These are phyloP conservation scores for Stenichneumon culpator DNA, from an alignment of 2,888 invertebrate genomes.

Conservation along the genomic window DNA sequence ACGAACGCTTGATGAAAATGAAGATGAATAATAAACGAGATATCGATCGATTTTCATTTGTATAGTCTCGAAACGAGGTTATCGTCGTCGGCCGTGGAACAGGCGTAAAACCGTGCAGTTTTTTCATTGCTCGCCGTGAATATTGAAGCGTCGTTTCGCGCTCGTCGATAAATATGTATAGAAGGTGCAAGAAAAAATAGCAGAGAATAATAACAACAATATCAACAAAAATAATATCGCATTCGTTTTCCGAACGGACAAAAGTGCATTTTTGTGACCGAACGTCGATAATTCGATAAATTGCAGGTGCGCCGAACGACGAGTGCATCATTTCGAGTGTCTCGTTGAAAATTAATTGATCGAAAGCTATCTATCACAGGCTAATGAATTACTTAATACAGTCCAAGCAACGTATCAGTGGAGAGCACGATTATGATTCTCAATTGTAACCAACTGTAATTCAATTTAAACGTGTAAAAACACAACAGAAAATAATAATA, in stretches of 20 bases:
- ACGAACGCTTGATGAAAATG: constrained; percentile 19
- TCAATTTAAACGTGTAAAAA: too few relatives aligned
- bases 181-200: background rate
- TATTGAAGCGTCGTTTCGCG: background rate
- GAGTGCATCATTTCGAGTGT: too few relatives aligned
- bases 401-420: too few relatives aligned
- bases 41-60: constrained; percentile 28
- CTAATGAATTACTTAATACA: too few relatives aligned
- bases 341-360: background rate
- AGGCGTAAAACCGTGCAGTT: background rate
- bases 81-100: background rate
- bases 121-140: background rate
- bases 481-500: too few relatives aligned
- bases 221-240: background rate
- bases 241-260: background rate
- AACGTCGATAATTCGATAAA: constrained; percentile 4
- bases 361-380: background rate
- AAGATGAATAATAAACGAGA: constrained; percentile 38
- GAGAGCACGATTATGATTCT: too few relatives aligned
- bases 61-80: background rate
- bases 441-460: too few relatives aligned
- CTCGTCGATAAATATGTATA: background rate
- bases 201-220: background rate
- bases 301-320: background rate
- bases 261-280: background rate